Percentiles rank a stretch among this genome's conserved stretches.
Evolutionary conservation across 37 sponge, comb jelly and placozoan species (phyloP).

Genomic region (Geodia barretti): DNA sequence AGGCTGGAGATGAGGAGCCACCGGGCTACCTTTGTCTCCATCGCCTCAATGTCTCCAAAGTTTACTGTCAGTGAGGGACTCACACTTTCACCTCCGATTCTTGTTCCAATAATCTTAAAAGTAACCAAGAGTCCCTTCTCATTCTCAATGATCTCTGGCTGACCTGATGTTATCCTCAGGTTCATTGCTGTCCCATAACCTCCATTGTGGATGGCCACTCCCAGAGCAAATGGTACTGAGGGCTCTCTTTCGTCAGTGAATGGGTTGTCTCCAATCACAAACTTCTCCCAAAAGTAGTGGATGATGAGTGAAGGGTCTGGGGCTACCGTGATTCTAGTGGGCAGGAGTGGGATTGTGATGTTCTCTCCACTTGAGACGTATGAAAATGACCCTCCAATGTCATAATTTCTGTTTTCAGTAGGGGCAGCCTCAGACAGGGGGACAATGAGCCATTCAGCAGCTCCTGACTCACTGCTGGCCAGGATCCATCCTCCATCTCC

Average conservation of each 20-base stretch:
- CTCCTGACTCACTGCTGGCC: conserved; percentile 16
- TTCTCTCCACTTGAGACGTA: conserved; percentile 22
- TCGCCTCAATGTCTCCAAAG: conserved; percentile 17
- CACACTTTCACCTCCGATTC: conserved; percentile 18
- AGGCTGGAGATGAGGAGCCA: conserved; percentile 39
- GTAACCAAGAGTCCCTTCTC: conserved; percentile 34
- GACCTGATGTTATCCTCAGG: conserved; percentile 26
- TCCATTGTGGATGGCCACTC: conserved; percentile 29
- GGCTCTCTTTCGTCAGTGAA: conserved; percentile 36
- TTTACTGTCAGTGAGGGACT: conserved; percentile 25
- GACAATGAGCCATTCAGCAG: conserved; percentile 31
- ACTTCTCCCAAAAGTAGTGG: conserved; percentile 43
- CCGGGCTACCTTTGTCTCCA: conserved; percentile 19
- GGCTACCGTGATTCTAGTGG: conserved; percentile 24
- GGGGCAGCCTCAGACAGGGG: conserved; percentile 50
- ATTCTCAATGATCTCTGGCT: conserved; percentile 53
- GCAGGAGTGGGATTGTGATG: conserved; percentile 36
- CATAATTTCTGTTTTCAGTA: conserved; percentile 6
- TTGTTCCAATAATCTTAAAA: conserved; percentile 46
- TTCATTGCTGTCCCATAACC: conserved; percentile 28
- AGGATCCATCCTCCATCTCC: not conserved
- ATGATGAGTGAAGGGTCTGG: conserved; percentile 36
- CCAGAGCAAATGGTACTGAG: conserved; percentile 46
- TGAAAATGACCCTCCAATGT: conserved; percentile 17
- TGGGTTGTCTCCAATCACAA: conserved; percentile 29